Percentiles rank a stretch among this genome's conserved stretches.
phyloP scores from a whole-genome alignment of 37 sponge, comb jelly and placozoan genomes.

The Amphimedon queenslandica region DNA sequence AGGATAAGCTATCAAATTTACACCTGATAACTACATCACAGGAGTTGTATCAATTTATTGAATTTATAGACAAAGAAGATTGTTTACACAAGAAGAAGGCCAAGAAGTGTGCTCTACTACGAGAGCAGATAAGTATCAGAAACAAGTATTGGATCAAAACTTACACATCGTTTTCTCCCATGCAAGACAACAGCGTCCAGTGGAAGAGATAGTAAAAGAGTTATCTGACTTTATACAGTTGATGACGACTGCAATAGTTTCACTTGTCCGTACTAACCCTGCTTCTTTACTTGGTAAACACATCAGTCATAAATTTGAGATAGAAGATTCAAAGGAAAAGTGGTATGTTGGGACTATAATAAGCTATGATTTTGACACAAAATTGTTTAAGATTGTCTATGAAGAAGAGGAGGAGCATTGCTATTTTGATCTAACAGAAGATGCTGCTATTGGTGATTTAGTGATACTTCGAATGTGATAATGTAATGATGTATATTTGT shows the following conservation, averaged over 20 bases:
- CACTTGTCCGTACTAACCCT: neutral
- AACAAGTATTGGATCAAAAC: constrained; percentile 20
- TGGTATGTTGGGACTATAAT: constrained; percentile 19
- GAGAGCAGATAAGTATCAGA: constrained; percentile 21
- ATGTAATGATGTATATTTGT: neutral
- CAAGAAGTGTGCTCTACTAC: constrained; percentile 10
- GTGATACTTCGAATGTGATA: neutral
- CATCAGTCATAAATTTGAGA: constrained; percentile 21
- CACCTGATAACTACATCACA: constrained; percentile 28
- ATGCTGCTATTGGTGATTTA: neutral
- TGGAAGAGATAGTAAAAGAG: constrained; percentile 21
- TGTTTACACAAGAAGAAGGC: constrained; percentile 2
- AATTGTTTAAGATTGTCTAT: constrained; percentile 18
- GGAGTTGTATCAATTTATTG: constrained; percentile 6
- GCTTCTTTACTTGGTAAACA: constrained; percentile 13
- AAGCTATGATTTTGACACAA: constrained; percentile 1
- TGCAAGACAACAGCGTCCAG: constrained; percentile 15
- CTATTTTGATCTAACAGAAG: constrained; percentile 25
- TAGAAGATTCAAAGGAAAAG: neutral
- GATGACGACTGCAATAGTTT: neutral
- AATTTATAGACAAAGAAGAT: constrained; percentile 3
- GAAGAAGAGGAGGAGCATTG: constrained; percentile 28
- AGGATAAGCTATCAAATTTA: constrained; percentile 18
- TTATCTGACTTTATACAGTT: constrained; percentile 4
- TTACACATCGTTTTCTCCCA: constrained; percentile 26